Evolutionary conservation across 2,113 vertebrate species (phyloP).

Genomic region (Dunckerocampus dactyliophorus): DNA sequence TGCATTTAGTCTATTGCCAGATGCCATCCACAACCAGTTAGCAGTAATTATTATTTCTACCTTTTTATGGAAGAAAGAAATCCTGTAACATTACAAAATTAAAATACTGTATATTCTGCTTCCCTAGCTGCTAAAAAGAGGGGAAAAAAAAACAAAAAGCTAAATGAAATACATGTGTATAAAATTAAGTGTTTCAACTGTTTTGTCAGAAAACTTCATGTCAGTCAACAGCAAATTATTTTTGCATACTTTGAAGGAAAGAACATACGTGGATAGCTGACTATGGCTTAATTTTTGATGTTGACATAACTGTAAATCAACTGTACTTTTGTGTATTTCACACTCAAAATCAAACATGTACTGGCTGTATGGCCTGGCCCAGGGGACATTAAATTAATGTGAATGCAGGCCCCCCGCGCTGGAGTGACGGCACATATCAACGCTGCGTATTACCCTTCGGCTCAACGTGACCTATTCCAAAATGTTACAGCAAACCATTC

Average conservation of each 20-base stretch:
- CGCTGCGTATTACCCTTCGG: constrained; percentile 46
- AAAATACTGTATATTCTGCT: no score
- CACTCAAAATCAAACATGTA: constrained; percentile 2
- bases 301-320: neutral
- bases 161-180: no score
- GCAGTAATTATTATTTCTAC: neutral
- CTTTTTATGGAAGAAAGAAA: neutral
- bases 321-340: neutral
- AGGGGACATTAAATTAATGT: constrained; percentile 17
- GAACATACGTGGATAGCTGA: neutral
- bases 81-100: neutral
- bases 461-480: constrained; percentile 65
- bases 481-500: constrained; percentile 46
- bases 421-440: constrained; percentile 27
- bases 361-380: neutral
- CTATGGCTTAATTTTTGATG: neutral
- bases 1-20: neutral
- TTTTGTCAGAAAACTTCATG: no score
- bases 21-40: neutral
- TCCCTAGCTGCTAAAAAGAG: no score
- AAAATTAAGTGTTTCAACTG: no score
- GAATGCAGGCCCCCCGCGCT: constrained; percentile 4
- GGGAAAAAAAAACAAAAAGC: no score
- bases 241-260: neutral
- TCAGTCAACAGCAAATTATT: no score